Conservation (phyloP, 2,797 vertebrate species). For the Rhincodon typus region DNA sequence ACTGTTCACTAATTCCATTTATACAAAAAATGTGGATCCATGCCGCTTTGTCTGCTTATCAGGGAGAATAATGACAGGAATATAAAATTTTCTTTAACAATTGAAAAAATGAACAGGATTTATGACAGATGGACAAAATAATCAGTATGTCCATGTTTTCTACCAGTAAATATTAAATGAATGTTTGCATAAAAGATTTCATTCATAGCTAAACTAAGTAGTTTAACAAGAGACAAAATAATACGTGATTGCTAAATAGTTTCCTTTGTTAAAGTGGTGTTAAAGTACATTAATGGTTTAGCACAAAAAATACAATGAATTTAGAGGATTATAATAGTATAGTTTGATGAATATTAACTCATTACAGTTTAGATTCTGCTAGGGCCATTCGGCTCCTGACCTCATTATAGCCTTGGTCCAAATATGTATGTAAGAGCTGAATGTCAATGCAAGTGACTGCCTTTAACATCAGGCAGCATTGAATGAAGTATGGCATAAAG, state of each 20-base stretch:
- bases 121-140: neutral
- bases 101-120: neutral
- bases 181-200: neutral
- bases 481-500: too few species aligned
- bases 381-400: too few species aligned
- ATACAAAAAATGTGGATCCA: neutral
- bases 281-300: neutral
- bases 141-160: neutral
- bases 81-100: neutral
- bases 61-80: neutral
- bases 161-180: neutral
- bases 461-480: too few species aligned
- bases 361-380: neutral
- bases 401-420: too few species aligned
- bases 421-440: too few species aligned
- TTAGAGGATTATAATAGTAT: neutral
- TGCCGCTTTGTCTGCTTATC: slow-evolving; percentile 16
- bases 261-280: neutral
- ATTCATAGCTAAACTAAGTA: neutral
- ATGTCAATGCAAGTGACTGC: too few species aligned
- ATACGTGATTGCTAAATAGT: neutral
- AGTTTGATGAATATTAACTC: neutral
- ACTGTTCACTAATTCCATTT: neutral
- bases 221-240: neutral
- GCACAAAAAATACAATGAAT: neutral